Evolutionary conservation across 2,113 vertebrate species (phyloP), one percentile per base, ranked within the genome.

Genomic region (Festucalex cinctus): DNA sequence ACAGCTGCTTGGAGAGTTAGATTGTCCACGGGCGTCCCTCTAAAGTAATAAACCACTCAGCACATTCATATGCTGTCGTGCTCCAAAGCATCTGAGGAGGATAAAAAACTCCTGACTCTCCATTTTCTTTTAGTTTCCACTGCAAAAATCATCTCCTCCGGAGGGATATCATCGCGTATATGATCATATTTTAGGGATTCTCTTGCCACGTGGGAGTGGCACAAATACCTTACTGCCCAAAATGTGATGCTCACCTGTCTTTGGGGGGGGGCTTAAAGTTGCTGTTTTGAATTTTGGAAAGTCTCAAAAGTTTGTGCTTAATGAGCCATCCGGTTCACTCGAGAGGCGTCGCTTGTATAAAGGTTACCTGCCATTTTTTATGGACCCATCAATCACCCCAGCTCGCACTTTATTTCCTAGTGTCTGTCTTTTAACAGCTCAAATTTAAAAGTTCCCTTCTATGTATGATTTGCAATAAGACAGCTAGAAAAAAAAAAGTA

Each of bases 1-100:
- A 57, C 81, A 84, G 74, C 71, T 85, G 81, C 70, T 82, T 74
- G 48, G 61, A 74, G 49, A 62, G 51, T 65, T 61, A 39, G 41
- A 59, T 41, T 70, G 51, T 81, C 68, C 66, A 78, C 79, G 74
- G 62, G 70, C 73, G 49, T 63, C 63, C 65, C 77, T 0, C 0
- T 37, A 74, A 69, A 75, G 71, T 79, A 84, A 65, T 67, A 51
- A 78, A 69, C 32, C 74, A 73, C 74, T 81, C 62, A 35, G 65
- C 67, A 36, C 20, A 59, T 58, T 78, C 51, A 58, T 64, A 58
- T 43, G 69, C 26, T 9, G 60, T 36, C 26, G 58, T 75, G 72
- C 75, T 76, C 68, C 56, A 1, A 46, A 78, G 75, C 82, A 78
- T 79, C 80, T 85, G 81, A 53, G 66, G 64, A 57, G 63, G 64